Base-by-base conservation (phyloP, 2,888 invertebrate genomes). In the Sthenelais limicola region DNA sequence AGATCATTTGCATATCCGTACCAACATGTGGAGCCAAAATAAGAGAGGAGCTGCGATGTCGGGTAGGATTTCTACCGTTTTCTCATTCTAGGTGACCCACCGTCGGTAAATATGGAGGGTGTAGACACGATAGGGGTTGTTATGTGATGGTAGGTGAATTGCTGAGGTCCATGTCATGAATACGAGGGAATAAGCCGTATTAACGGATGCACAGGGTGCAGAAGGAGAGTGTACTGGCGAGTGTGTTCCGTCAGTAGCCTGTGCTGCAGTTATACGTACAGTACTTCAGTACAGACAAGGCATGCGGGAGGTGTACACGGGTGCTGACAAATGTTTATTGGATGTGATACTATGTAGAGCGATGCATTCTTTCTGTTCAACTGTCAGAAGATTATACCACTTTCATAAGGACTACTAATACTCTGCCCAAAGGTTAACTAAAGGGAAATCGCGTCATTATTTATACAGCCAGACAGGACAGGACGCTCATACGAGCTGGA, bases 1-100 rank as follows among this genome's bases (percentile, higher is more conserved):
- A 71, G 47, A 26, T 21, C 70, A 71, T 71, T 71, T 48, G 62
- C 71, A 71, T 71, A 58, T 49, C 24, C 58, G 58, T 56, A 71
- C 71, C 62, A 71, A 71, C 71, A 71, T 71, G 71, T 71, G 71
- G 47, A 71, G 47, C 71, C 47, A 58, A 71, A 71, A 71, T 71
- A 71, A 58, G 58, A 58, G 48, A 47, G 62, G 33, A 47, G 58
- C 18, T 32, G 62, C 51, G 38, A 62, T 38, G 71, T 58, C 47
- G 68, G 68, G 47, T 71, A 47, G 62, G 71, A 48, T 56, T 51
- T 58, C 71, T 43, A 15, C 28, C 21, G 58, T 58, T 58, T 71
- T 58, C 58, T 30, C 48, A 58, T 58, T 58, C 48, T 71, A 32
- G 7, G 47, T 58, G 32, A 47, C 12, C 15, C 71, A 18, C 26